phyloP scores from a whole-genome alignment of 2,797 vertebrate genomes.

The Podarcis siculus region DNA sequence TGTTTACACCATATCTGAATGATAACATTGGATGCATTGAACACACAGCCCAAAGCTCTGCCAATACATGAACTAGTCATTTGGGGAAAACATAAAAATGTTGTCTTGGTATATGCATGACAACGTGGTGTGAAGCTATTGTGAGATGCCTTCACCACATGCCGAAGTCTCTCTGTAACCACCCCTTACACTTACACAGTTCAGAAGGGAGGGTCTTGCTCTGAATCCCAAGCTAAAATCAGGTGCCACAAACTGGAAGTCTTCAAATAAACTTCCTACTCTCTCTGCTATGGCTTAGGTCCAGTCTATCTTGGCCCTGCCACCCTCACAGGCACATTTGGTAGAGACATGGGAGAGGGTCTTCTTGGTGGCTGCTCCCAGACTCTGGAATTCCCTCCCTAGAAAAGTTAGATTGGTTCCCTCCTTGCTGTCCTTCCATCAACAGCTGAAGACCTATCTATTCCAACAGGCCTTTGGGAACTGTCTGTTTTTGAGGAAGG shows the following conservation, averaged over 20 bases:
- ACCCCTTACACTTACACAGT: not conserved
- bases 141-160: not conserved
- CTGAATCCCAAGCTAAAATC: not conserved
- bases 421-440: too few species aligned
- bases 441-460: too few species aligned
- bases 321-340: too few species aligned
- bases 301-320: too few species aligned
- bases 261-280: not conserved
- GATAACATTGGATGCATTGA: constrained; percentile 19
- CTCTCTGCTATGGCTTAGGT: not conserved
- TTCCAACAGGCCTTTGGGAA: too few species aligned
- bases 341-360: too few species aligned
- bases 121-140: not conserved
- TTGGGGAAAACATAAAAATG: not conserved
- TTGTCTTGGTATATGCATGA: not conserved
- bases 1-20: not conserved
- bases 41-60: not conserved
- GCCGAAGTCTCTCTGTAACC: too few species aligned
- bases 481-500: too few species aligned
- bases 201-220: not conserved
- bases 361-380: too few species aligned
- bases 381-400: too few species aligned
- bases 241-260: not conserved
- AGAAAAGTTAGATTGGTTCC: too few species aligned
- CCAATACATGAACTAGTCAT: too few species aligned